Base-by-base conservation (phyloP, 1,140 invertebrate genomes). In the Drepana arcuata region DNA sequence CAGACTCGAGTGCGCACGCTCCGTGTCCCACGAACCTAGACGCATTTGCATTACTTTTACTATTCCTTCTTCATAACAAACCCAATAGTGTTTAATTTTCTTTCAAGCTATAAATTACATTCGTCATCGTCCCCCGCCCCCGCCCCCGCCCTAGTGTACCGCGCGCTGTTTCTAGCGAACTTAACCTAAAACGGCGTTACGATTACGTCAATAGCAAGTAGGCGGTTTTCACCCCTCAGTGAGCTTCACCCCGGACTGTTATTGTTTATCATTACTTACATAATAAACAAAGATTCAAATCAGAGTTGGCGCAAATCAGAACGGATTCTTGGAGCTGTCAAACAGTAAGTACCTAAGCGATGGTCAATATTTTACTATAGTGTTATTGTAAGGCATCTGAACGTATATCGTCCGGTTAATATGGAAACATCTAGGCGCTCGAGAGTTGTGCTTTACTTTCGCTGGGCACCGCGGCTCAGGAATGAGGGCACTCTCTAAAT, bases 401-500 rank as follows among this genome's bases (percentile, higher is more conserved):
- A 51, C 57, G 48, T 56, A 57, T 58, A 50, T 43, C n/a, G 38
- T 48, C 29, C 37, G 27, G 46, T n/a, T n/a, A n/a, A n/a, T n/a
- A n/a, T n/a, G n/a, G n/a, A 7, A 24, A 34, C 9, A 48, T 47
- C 38, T 56, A 52, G 30, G 30, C 40, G 44, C 43, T 55, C n/a
- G n/a, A n/a, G n/a, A n/a, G n/a, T n/a, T n/a, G n/a, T 49, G 53
- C 29, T 48, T 63, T 57, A 73, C 69, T 73, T 73, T 73, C 65
- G 56, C 63, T 62, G 37, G 44, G 44, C 40, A 45, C 27, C 47
- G 46, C 48, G n/a, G 58, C 48, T 46, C 40, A 62, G 52, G 56
- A 73, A 72, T 65, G 69, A 60, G 71, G 69, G 60, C 68, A 77
- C 57, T 63, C 53, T 66, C 57, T 62, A 69, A 62, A 73, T 69